Base-by-base conservation (phyloP, 2,797 vertebrate species). In the Sternarchorhynchus goeldii region DNA sequence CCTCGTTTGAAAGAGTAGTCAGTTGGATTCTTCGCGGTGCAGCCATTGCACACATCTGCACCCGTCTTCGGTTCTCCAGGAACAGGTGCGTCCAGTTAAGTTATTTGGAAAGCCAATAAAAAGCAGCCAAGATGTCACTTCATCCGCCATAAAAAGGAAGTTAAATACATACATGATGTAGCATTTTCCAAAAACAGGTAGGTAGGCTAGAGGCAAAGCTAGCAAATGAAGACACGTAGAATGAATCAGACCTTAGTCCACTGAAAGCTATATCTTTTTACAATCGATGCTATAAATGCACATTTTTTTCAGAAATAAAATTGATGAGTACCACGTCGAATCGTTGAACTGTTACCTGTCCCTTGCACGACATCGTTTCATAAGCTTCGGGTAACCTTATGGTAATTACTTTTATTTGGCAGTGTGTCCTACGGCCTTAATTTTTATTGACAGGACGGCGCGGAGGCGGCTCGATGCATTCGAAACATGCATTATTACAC, bases 41-140 rank as follows among this genome's bases (percentile, higher is more conserved):
- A 14, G 82, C 85, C 85, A 86, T 86, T 65, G 57, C 75, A 12
- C 77, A 78, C n/a, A 41, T 39, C 0, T 2, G 55, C 66, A 32
- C 62, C 20, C 21, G 12, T 20, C 39, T 5, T 7, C 63, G 20
- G 7, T 25, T 39, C 55, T 36, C 16, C 29, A 64, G 16, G 29
- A 29, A 63, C 83, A 83, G 50, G 74, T 82, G 80, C 72, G 67
- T n/a, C 34, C 69, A 64, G 5, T 78, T 73, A 73, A 57, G 36
- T 20, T 1, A 72, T 0, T 57, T 50, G 18, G 17, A 16, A 41
- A 55, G 50, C 76, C 68, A 77, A 77, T 70, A 6, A n/a, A 50
- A 56, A 29, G 25, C 65, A 12, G 45, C 41, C 68, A 32, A 70
- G 31, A 16, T 20, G 67, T 57, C 50, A 34, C 67, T 70, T 56